A percentile compares a stretch with the other conserved stretches of the same genome.
phyloP scores from a whole-genome alignment of 2,113 vertebrate species.

The Meleagris gallopavo region DNA sequence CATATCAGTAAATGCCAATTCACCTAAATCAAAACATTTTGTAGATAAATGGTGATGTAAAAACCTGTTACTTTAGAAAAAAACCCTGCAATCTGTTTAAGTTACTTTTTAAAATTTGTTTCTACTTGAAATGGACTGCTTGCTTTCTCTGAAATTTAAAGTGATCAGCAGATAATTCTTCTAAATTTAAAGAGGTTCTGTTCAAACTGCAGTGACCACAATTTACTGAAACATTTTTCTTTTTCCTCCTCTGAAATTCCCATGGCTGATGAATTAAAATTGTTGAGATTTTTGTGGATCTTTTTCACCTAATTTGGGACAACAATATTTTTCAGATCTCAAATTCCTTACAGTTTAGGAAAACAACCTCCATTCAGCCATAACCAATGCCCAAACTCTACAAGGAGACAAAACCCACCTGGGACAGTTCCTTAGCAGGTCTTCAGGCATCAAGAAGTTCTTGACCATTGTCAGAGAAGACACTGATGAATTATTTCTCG shows the following conservation, averaged over 20 bases:
- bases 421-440: background rate
- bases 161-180: background rate
- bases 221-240: background rate
- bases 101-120: background rate
- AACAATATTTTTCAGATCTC: background rate
- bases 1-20: background rate
- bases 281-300: background rate
- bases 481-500: background rate
- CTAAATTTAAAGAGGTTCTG: background rate
- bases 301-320: background rate
- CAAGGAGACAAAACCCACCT: fast-evolving
- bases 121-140: background rate
- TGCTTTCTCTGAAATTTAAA: conserved; percentile 20
- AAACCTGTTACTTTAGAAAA: background rate
- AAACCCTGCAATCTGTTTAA: background rate
- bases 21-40: background rate
- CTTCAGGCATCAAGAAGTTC: background rate
- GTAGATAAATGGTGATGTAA: background rate
- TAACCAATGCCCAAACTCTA: background rate
- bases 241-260: background rate
- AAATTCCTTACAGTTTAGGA: background rate
- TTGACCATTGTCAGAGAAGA: fast-evolving
- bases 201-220: background rate
- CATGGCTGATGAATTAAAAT: background rate
- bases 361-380: background rate